phyloP scores from a whole-genome alignment of 2,113 vertebrate species.

The Microcebus jonahi region DNA sequence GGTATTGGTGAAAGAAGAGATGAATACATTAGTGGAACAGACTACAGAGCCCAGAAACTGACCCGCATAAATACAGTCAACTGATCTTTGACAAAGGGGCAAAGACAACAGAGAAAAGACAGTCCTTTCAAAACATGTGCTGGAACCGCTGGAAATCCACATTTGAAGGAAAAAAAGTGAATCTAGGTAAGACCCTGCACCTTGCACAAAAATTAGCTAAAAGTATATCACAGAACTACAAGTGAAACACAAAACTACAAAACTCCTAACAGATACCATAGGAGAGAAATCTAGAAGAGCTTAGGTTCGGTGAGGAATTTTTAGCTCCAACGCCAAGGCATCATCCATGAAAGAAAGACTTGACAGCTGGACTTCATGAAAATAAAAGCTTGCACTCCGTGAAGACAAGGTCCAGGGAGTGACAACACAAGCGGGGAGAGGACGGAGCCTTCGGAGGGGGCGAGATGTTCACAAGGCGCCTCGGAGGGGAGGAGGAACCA shows the following conservation, averaged over 20 bases:
- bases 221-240: neutral
- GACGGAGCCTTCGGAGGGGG: neutral
- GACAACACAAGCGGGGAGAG: neutral
- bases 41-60: neutral
- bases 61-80: neutral
- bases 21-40: neutral
- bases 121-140: neutral
- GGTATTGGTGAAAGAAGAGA: neutral
- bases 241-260: neutral
- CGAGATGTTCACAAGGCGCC: no score
- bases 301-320: neutral
- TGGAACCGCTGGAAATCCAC: neutral
- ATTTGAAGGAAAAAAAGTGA: neutral
- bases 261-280: neutral
- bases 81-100: neutral
- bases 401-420: neutral
- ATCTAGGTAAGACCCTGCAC: neutral
- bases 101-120: neutral
- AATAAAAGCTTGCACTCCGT: neutral
- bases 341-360: neutral
- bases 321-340: neutral
- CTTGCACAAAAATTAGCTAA: neutral
- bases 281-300: neutral
- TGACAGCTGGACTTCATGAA: neutral
- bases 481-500: neutral